Percentiles rank a stretch among this genome's conserved stretches.
These are phyloP conservation scores for Cryptoprocta ferox DNA, from an alignment of 2,797 vertebrate species.

Conservation along the genomic window DNA sequence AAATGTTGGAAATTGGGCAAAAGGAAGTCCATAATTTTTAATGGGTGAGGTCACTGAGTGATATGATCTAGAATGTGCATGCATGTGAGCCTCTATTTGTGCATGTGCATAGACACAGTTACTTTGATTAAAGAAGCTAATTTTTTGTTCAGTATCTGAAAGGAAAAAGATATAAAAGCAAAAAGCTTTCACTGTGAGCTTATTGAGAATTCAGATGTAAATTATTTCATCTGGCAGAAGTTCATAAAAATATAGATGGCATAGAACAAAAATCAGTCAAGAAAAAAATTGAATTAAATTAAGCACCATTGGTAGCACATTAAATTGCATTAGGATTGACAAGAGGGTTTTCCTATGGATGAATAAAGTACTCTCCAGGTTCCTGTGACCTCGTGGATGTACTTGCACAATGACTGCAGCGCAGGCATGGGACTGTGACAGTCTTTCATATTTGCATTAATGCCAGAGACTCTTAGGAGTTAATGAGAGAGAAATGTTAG, in stretches of 20 bases:
- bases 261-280: slow-evolving; percentile 69
- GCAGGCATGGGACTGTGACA: background rate
- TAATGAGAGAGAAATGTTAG: slow-evolving; percentile 70
- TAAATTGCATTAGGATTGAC: slow-evolving; percentile 69
- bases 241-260: slow-evolving; percentile 62
- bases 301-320: slow-evolving; percentile 57
- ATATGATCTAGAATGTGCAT: background rate
- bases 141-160: background rate
- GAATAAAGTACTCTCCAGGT: slow-evolving; percentile 52
- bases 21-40: background rate
- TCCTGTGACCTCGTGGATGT: slow-evolving; percentile 50
- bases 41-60: background rate
- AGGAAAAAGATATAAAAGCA: background rate
- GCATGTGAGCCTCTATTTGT: background rate
- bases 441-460: slow-evolving; percentile 60
- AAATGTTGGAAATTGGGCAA: background rate
- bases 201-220: slow-evolving; percentile 51
- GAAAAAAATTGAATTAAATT: slow-evolving; percentile 76
- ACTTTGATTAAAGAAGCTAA: slow-evolving; percentile 10
- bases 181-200: slow-evolving; percentile 38
- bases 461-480: slow-evolving; percentile 34
- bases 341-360: slow-evolving; percentile 32
- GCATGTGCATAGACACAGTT: background rate
- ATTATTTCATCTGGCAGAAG: slow-evolving; percentile 58
- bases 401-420: background rate